phyloP scores from a whole-genome alignment of 1,140 invertebrate genomes.

The Rhopalosiphum padi region DNA sequence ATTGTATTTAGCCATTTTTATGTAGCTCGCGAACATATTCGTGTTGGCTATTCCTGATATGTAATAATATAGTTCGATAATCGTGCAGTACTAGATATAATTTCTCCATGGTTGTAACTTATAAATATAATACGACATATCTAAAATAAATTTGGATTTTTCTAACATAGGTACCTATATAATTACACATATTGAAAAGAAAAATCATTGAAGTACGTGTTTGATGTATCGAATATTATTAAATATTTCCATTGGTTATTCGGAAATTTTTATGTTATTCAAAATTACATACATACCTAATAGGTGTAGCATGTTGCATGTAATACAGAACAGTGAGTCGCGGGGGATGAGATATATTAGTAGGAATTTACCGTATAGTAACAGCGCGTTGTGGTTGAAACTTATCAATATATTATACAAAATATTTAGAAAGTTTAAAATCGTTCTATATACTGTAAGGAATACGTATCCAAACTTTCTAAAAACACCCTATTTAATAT shows the following conservation, averaged over 20 bases:
- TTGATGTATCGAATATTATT: background rate
- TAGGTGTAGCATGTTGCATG: background rate
- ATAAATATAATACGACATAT: background rate
- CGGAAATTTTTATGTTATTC: background rate
- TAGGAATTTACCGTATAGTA: background rate
- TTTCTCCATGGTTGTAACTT: background rate
- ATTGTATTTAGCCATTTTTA: too few relatives aligned
- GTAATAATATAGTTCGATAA: background rate
- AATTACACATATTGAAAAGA: background rate
- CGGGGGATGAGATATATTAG: background rate
- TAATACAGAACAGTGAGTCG: background rate
- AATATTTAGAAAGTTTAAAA: conserved; percentile 14
- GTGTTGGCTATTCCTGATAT: too few relatives aligned
- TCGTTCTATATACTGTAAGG: background rate
- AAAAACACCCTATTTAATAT: background rate
- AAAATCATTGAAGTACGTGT: background rate
- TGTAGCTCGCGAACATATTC: too few relatives aligned
- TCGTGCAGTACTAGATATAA: background rate
- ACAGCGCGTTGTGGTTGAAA: background rate
- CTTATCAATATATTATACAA: background rate
- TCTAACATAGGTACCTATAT: background rate
- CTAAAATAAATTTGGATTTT: background rate
- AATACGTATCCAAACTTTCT: background rate
- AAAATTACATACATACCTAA: background rate
- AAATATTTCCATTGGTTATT: background rate